Evolutionary conservation across 2,797 vertebrate genomes (phyloP).

Genomic region (Acridotheres tristis): DNA sequence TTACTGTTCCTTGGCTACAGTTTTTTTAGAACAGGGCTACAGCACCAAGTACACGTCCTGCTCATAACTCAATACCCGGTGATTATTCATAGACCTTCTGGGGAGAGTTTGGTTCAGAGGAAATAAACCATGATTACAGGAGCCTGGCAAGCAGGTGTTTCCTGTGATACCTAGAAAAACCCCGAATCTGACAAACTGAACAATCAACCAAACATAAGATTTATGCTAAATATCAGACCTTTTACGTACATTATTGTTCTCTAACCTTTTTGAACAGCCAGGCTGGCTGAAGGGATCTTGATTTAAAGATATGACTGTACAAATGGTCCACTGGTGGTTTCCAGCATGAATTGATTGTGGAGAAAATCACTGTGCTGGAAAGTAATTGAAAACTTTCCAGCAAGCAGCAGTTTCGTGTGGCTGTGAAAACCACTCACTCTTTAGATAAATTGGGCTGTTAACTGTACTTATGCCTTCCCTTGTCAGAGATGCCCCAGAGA

Average conservation of each 20-base stretch:
- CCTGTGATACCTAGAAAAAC: constrained; percentile 37
- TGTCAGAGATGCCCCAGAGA: background rate
- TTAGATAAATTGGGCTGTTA: background rate
- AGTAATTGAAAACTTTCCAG: background rate
- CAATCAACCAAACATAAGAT: background rate
- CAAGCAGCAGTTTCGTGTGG: background rate
- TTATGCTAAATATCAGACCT: background rate
- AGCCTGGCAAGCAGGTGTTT: constrained; percentile 44
- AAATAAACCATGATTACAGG: background rate
- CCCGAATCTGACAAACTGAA: background rate
- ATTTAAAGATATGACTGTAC: constrained; percentile 8
- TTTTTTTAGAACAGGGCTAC: background rate
- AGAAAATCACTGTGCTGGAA: background rate
- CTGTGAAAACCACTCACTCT: background rate
- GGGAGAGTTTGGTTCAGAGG: constrained; percentile 1
- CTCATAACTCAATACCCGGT: background rate
- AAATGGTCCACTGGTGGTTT: background rate
- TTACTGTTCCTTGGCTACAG: background rate
- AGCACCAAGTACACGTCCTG: background rate
- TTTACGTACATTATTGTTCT: constrained; percentile 2
- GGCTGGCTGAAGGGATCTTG: background rate
- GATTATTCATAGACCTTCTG: background rate
- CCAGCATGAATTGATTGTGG: background rate
- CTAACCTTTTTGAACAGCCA: constrained; percentile 3
- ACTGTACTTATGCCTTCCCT: background rate